Evolutionary conservation across 2,797 vertebrate species (phyloP), one percentile per base, ranked within the genome.

Genomic region (Phalanger gymnotis): DNA sequence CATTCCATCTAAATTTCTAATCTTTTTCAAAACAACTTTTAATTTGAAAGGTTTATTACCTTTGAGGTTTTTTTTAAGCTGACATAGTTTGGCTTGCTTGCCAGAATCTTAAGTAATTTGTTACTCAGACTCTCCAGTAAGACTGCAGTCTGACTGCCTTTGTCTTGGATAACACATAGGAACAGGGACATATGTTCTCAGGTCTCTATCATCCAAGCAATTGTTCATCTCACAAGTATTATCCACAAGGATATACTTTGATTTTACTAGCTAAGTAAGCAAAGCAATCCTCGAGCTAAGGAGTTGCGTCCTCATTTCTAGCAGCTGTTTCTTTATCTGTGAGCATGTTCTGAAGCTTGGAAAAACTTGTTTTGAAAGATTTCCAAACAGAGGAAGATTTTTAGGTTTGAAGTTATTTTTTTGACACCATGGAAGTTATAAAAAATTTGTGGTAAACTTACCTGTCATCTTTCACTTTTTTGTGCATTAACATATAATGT

Each of bases 211-310:
- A 14, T 93, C 91, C 22, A 40, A 90, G 27, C 14, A 19, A 81
- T 52, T 58, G 4, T 94, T 97, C 95, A 91, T 87, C 94, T 96
- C 96, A 34, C 53, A 91, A 90, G 51, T 52, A 92, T 96, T 55
- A 90, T 40, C 92, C 96, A 31, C 93, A 94, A 97, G 92, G 34
- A 91, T 93, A 92, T 97, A 25, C 22, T 90, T 97, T 95, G 61
- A 90, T 90, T 92, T 96, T 98, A 96, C 93, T 87, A 97, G 56
- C 94, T 91, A 94, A 47, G 40, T 81, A 81, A 81, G 40, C 40
- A 3, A 81, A 81, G n/a, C n/a, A 40, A 25, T 81, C 19, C 16
- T 81, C 47, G n/a, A 81, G n/a, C 19, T 81, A 81, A 47, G 7
- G 25, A 87, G 22, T 22, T 47, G 1, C 51, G 40, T 87, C 40